These are phyloP conservation scores for Vannuccia rotundouncinata DNA, from an alignment of 2,888 invertebrate genomes.

Conservation along the genomic window DNA sequence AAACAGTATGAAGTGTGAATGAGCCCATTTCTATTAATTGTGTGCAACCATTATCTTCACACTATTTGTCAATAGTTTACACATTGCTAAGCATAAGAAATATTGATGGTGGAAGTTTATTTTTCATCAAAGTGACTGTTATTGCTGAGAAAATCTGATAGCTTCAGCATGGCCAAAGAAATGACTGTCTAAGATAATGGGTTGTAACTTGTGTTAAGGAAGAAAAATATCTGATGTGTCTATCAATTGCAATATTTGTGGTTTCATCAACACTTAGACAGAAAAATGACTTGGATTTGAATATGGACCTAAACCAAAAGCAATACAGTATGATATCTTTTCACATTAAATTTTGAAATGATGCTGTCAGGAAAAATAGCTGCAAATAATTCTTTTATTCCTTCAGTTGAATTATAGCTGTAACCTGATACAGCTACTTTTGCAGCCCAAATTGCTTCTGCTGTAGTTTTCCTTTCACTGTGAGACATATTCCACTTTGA, in stretches of 20 bases:
- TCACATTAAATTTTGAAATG: neutral
- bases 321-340: neutral
- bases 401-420: neutral
- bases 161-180: slow-evolving; percentile 22
- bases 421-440: neutral
- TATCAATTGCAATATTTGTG: slow-evolving; percentile 5
- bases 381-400: neutral
- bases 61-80: slow-evolving; percentile 35
- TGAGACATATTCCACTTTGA: neutral
- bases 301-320: slow-evolving; percentile 13
- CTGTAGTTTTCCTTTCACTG: neutral
- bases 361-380: neutral
- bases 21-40: slow-evolving; percentile 40
- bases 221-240: neutral
- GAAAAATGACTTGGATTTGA: neutral
- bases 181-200: neutral
- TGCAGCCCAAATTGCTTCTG: neutral
- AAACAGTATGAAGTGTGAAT: slow-evolving; percentile 41
- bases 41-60: slow-evolving; percentile 37
- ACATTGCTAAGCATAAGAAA: slow-evolving; percentile 18
- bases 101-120: slow-evolving; percentile 4
- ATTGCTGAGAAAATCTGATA: neutral
- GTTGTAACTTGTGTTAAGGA: neutral
- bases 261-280: neutral
- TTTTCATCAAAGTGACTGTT: neutral